phyloP scores from a whole-genome alignment of 2,113 vertebrate species.

The Festucalex cinctus region DNA sequence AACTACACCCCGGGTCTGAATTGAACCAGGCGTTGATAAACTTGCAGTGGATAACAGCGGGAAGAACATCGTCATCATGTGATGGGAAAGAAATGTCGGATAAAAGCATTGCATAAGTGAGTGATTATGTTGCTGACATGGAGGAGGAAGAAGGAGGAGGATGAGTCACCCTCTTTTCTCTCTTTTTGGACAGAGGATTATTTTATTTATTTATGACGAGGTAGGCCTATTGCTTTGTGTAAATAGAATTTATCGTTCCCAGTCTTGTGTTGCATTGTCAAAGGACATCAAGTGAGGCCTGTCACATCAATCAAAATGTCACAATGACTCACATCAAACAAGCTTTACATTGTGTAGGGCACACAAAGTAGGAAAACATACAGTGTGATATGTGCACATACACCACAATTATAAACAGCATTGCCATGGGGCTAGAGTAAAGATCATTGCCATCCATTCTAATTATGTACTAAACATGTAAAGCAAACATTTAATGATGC shows the following conservation, averaged over 20 bases:
- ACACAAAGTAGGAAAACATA: neutral
- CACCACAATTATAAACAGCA: too few relatives aligned
- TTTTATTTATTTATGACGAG: neutral
- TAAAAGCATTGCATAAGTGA: neutral
- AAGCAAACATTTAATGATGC: too few relatives aligned
- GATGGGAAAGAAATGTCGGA: neutral
- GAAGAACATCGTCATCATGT: neutral
- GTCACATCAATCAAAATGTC: conserved; percentile 36
- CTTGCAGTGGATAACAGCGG: neutral
- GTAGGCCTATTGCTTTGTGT: neutral
- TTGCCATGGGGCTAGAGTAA: too few relatives aligned
- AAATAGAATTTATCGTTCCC: neutral
- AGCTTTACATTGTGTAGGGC: neutral
- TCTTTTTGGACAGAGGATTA: neutral
- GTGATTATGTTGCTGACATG: neutral
- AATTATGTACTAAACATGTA: too few relatives aligned
- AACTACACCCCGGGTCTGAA: too few relatives aligned
- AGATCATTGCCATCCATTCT: too few relatives aligned
- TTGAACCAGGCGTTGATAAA: neutral
- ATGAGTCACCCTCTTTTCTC: conserved; percentile 3
- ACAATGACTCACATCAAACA: neutral
- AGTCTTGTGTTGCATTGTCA: neutral
- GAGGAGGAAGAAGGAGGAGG: conserved; percentile 5
- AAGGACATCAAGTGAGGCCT: neutral
- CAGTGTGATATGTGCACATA: neutral